Evolutionary conservation across 2,888 invertebrate species (phyloP).

Genomic region (Eledona agricola): DNA sequence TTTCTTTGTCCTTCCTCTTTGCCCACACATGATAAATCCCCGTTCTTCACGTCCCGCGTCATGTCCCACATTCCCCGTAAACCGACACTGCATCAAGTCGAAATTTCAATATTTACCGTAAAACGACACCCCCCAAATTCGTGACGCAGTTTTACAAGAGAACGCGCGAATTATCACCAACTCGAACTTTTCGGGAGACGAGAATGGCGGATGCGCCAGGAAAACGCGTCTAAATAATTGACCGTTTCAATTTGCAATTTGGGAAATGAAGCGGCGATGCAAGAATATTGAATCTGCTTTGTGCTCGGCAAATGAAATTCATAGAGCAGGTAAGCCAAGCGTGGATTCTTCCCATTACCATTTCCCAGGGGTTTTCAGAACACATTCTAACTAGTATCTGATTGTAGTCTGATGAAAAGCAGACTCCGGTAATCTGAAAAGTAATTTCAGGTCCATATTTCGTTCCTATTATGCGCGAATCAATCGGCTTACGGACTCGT

Average conservation of each 20-base stretch:
- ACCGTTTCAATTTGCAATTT: too few relatives aligned
- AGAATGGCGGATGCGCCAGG: too few relatives aligned
- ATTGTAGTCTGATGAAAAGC: conserved; percentile 6
- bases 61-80: conserved; percentile 31
- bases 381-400: conserved; percentile 10
- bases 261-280: too few relatives aligned
- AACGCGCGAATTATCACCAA: too few relatives aligned
- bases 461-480: conserved; percentile 29
- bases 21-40: conserved; percentile 43
- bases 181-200: too few relatives aligned
- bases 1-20: conserved; percentile 49
- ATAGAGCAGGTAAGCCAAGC: conserved; percentile 2
- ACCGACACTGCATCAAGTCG: conserved; percentile 18
- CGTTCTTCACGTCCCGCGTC: conserved; percentile 34
- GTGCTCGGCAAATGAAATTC: conserved; percentile 2
- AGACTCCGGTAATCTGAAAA: conserved; percentile 33
- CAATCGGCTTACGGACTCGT: conserved; percentile 40
- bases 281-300: too few relatives aligned
- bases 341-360: background rate
- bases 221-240: too few relatives aligned
- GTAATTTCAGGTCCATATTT: conserved; percentile 34
- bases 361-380: conserved; percentile 1
- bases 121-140: conserved; percentile 12
- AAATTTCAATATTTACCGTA: conserved; percentile 29
- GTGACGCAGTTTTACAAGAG: conserved; percentile 16